phyloP scores from a whole-genome alignment of 2,797 vertebrate species.

The Rhinella marina region DNA sequence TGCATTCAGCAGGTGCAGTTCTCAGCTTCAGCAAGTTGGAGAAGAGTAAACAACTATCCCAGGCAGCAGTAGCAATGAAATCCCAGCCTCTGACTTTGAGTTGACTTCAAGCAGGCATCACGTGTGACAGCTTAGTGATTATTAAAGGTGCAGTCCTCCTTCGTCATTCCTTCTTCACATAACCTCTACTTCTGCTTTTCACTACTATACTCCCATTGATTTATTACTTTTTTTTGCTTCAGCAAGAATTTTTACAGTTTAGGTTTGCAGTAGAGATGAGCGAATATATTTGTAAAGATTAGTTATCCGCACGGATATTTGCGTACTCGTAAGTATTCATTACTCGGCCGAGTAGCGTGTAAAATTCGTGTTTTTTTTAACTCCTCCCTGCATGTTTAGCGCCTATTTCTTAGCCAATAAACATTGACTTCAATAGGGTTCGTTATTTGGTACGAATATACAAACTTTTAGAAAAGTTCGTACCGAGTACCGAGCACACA shows the following conservation, averaged over 20 bases:
- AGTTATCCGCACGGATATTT: too few species aligned
- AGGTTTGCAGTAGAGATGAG: too few species aligned
- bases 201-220: slow-evolving; percentile 18
- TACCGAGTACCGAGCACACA: too few species aligned
- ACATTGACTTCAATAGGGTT: too few species aligned
- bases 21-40: slow-evolving; percentile 39
- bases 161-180: slow-evolving; percentile 50
- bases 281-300: too few species aligned
- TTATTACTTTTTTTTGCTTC: background rate
- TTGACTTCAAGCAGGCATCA: slow-evolving; percentile 66
- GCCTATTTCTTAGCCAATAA: too few species aligned
- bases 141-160: slow-evolving; percentile 68
- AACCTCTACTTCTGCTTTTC: slow-evolving; percentile 39
- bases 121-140: slow-evolving; percentile 65
- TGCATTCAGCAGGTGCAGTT: slow-evolving; percentile 69
- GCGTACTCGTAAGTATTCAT: too few species aligned
- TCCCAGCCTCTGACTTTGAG: slow-evolving; percentile 69
- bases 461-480: too few species aligned
- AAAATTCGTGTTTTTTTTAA: too few species aligned
- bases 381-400: too few species aligned
- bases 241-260: background rate
- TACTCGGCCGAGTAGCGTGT: too few species aligned
- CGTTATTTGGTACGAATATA: too few species aligned
- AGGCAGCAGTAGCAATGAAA: slow-evolving; percentile 48
- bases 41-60: slow-evolving; percentile 16